These are phyloP conservation scores for Drosophila sechellia DNA, from an alignment of 1,140 invertebrate species.

Conservation along the genomic window DNA sequence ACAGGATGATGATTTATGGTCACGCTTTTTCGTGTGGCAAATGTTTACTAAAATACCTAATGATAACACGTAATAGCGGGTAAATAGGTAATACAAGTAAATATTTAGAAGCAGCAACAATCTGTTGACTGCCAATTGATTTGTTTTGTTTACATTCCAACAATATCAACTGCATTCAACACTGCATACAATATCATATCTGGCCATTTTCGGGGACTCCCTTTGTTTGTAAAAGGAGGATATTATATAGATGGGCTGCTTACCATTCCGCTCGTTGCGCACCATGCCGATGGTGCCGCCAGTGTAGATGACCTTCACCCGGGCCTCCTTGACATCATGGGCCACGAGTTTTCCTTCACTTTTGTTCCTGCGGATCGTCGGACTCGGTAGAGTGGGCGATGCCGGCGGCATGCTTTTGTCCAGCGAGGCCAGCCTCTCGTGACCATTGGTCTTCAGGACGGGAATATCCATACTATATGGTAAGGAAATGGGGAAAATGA, in stretches of 20 bases:
- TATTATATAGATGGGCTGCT: not conserved
- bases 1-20: not conserved
- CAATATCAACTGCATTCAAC: no score
- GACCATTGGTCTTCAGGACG: not conserved
- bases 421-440: conserved; percentile 26
- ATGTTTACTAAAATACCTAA: not conserved
- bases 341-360: conserved; percentile 73
- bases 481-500: not conserved
- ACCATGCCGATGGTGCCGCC: conserved; percentile 96
- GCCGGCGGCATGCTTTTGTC: conserved; percentile 39
- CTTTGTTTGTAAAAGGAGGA: not conserved
- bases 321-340: conserved; percentile 84
- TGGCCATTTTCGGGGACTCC: conserved; percentile 7
- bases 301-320: conserved; percentile 92
- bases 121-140: not conserved
- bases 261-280: conserved; percentile 89
- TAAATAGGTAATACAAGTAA: not conserved
- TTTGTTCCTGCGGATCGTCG: conserved; percentile 63
- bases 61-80: not conserved
- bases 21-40: not conserved
- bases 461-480: conserved; percentile 8
- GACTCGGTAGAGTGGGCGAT: conserved; percentile 59
- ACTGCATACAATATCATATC: conserved; percentile 6
- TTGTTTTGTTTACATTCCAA: no score
- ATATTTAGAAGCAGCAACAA: not conserved